Conservation (phyloP, 2,888 invertebrate genomes). For the Xylota segnis region DNA sequence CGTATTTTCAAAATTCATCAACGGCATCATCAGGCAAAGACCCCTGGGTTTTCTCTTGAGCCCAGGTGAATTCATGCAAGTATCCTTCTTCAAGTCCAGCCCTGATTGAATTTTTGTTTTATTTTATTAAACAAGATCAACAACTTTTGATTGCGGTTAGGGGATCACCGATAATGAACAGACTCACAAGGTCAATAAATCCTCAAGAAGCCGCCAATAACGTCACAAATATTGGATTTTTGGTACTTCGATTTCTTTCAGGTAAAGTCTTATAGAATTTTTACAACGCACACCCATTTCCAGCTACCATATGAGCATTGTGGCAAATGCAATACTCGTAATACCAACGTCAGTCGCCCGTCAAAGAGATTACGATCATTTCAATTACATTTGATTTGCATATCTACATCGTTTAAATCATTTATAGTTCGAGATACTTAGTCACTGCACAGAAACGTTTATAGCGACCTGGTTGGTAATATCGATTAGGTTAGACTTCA, state of each 20-base stretch:
- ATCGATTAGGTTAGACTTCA: background rate
- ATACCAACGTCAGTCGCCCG: background rate
- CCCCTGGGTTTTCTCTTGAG: background rate
- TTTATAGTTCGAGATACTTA: conserved; percentile 1
- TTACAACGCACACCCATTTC: background rate
- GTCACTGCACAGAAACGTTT: conserved; percentile 1
- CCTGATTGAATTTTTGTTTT: conserved; percentile 16
- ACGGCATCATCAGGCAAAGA: background rate
- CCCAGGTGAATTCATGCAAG: background rate
- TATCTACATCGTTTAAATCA: background rate
- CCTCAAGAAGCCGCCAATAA: background rate
- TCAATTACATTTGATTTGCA: background rate
- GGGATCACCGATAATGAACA: background rate
- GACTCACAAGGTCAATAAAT: conserved; percentile 26
- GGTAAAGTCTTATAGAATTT: no score
- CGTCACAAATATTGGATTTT: background rate
- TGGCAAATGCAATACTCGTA: background rate
- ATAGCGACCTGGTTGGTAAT: background rate
- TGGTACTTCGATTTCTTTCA: background rate
- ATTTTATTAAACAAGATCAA: conserved; percentile 21
- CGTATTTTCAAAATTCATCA: background rate
- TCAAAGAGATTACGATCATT: conserved; percentile 8
- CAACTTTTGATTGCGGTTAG: conserved; percentile 20
- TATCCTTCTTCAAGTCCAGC: conserved; percentile 16
- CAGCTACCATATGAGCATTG: background rate